Evolutionary conservation across 1,140 invertebrate species (phyloP), one percentile per base, ranked within the genome.

Genomic region (Cepaea nemoralis): DNA sequence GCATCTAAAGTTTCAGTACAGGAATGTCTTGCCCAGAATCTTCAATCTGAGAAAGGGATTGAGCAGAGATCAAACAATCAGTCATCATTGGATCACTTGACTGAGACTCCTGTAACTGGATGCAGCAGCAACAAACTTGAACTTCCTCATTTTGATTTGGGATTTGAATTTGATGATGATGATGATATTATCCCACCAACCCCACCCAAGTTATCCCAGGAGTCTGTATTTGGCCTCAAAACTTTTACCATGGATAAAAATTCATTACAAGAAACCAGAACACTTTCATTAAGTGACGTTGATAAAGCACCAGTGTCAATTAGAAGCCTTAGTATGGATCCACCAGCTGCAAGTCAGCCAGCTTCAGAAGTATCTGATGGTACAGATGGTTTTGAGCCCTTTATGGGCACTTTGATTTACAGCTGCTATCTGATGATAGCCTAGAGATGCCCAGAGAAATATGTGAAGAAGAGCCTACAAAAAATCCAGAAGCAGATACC

Each of bases 101-200:
- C 31, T 71, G 10, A 71, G 24, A 45, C 69, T 45, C 37, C 37
- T 2, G 27, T 19, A 14, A 2, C 6, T 33, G 12, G 37, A 39
- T 24, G 19, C 69, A 40, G 6, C 1, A 71, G 69, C 42, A 16
- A 75, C 50, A 33, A 75, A 31, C 31, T 22, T 55, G 55, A 48
- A 0, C 19, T 69, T n/a, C 83, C 87, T 48, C 70, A 84, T 39
- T 89, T 89, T 86, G 88, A 89, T 74, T 71, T 89, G 45, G 87
- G 85, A 19, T 88, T 89, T 83, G 84, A 87, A 75, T 48, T 88
- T 39, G 86, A 88, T 78, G 86, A 88, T 67, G 88, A 86, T 45
- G 86, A 88, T 80, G 86, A 88, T 67, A 77, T 88, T 22, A 85
- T 88, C 31, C 85, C 86, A 50, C 85, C 86, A 70, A 85, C 86